Evolutionary conservation across 2,113 vertebrate genomes (phyloP).

Genomic region (Regulus satrapa): DNA sequence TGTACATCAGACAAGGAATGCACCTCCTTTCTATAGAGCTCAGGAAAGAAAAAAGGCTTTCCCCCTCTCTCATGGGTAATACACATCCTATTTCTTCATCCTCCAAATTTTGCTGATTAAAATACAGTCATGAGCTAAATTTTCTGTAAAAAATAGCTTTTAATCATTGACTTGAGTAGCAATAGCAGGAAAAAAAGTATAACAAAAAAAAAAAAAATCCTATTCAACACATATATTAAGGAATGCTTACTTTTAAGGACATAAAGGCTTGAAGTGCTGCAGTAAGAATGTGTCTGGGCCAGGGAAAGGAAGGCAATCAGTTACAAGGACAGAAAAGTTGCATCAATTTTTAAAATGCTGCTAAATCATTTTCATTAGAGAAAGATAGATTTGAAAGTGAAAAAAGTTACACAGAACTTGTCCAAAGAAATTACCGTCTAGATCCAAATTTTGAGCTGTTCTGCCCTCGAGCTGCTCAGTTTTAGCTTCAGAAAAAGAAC

Average conservation of each 20-base stretch:
- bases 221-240: not conserved
- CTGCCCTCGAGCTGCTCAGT: not conserved
- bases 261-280: not conserved
- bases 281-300: not conserved
- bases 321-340: not conserved
- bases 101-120: not conserved
- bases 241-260: not conserved
- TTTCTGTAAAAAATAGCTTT: not conserved
- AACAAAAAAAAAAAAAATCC: not conserved
- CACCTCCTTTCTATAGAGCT: fast-evolving
- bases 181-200: not conserved
- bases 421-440: not conserved
- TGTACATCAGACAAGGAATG: not conserved
- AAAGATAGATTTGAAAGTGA: not conserved
- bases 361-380: not conserved
- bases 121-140: not conserved
- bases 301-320: not conserved
- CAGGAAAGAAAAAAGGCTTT: not conserved
- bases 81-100: not conserved
- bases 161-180: not conserved
- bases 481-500: not conserved
- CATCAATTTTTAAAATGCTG: not conserved
- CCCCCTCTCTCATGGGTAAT: not conserved
- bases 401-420: not conserved
- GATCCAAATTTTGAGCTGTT: not conserved